Evolutionary conservation across 2,797 vertebrate genomes (phyloP).

Genomic region (Gorsachius magnificus): DNA sequence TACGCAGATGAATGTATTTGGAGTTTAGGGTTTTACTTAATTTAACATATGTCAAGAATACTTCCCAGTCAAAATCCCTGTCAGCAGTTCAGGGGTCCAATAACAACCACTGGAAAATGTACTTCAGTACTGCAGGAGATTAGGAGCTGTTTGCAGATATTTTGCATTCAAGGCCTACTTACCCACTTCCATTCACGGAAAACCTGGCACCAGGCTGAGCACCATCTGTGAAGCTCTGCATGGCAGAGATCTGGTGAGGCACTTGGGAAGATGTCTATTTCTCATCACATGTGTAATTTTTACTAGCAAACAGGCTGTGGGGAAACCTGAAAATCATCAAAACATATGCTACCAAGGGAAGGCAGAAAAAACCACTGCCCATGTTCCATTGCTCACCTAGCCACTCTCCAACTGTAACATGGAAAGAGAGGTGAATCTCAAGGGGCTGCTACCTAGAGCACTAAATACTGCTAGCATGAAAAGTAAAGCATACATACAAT

Average conservation of each 20-base stretch:
- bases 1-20: constrained; percentile 25
- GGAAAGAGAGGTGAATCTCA: background rate
- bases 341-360: constrained; percentile 6
- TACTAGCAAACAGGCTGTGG: constrained; percentile 12
- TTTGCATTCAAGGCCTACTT: background rate
- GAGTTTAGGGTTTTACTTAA: constrained; percentile 39
- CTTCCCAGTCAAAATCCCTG: constrained; percentile 38
- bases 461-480: background rate
- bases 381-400: background rate
- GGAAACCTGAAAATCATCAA: background rate
- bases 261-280: constrained; percentile 13
- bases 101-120: background rate
- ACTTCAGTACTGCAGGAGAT: background rate
- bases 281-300: background rate
- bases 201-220: constrained; percentile 22
- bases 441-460: background rate
- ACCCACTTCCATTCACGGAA: background rate
- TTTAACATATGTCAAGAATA: constrained; percentile 48
- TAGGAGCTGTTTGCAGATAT: background rate
- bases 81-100: background rate
- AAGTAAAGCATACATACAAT: background rate
- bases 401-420: background rate
- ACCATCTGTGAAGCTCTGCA: constrained; percentile 40
- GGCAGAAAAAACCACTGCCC: background rate
- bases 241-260: background rate